A percentile compares a stretch with the other conserved stretches of the same genome.
phyloP scores from a whole-genome alignment of 2,797 vertebrate species.

The Anguilla obscura region DNA sequence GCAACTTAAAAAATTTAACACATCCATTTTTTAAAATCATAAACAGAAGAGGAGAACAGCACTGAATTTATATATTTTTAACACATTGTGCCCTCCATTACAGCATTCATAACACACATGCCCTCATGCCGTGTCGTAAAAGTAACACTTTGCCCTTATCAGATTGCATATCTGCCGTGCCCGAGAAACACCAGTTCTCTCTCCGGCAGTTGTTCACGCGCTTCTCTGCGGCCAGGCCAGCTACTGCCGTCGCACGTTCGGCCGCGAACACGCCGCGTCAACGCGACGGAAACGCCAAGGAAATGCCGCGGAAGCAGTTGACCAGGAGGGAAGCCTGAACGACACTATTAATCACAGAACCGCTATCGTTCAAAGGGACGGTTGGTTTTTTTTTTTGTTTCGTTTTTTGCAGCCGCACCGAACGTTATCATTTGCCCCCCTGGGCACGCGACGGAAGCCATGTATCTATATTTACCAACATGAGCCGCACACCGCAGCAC shows the following conservation, averaged over 20 bases:
- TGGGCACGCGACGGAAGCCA: background rate
- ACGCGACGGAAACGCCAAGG: too few relatives aligned
- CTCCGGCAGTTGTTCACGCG: background rate
- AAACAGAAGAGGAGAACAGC: background rate
- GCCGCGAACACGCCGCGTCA: background rate
- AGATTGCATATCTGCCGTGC: background rate
- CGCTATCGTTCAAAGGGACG: slow-evolving; percentile 6
- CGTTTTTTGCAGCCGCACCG: background rate
- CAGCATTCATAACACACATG: background rate
- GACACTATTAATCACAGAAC: slow-evolving; percentile 22
- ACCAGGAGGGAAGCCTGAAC: slow-evolving; percentile 1
- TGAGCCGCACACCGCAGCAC: background rate
- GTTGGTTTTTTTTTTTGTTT: background rate
- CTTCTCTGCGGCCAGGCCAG: background rate
- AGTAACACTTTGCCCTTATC: slow-evolving; percentile 20
- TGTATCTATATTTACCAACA: slow-evolving; percentile 26
- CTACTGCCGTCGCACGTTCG: background rate
- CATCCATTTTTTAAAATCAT: background rate
- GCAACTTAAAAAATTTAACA: background rate
- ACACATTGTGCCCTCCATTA: background rate
- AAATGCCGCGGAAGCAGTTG: background rate
- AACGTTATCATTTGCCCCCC: slow-evolving; percentile 18
- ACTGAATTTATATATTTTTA: background rate
- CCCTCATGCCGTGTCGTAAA: background rate
- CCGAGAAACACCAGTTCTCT: background rate